A percentile compares a stretch with the other conserved stretches of the same genome.
phyloP scores from a whole-genome alignment of 2,113 vertebrate genomes.

The Etheostoma spectabile region DNA sequence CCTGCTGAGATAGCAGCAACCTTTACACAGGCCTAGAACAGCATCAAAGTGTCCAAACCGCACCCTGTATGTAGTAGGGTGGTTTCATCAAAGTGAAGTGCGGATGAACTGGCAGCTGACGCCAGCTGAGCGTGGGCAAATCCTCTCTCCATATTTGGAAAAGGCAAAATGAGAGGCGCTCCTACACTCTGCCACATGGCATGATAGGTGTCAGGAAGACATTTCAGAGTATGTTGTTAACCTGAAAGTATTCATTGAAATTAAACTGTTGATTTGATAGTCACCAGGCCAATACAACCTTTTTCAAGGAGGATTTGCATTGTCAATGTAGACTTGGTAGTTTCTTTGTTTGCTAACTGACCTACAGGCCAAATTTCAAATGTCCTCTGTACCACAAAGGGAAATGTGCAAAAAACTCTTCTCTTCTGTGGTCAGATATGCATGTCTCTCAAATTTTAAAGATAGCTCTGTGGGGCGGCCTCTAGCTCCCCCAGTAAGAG shows the following conservation, averaged over 20 bases:
- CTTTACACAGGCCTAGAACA: not conserved
- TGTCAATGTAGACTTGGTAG: not conserved
- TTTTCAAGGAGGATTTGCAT: not conserved
- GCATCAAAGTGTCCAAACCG: not conserved
- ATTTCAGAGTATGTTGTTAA: not conserved
- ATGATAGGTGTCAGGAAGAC: not conserved
- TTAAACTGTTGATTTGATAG: not conserved
- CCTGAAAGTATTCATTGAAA: not conserved
- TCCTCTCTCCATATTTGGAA: slow-evolving; percentile 39
- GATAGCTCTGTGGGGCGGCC: not conserved
- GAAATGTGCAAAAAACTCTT: not conserved
- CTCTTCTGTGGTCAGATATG: not conserved
- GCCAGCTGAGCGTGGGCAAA: not conserved
- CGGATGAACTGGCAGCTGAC: slow-evolving; percentile 15
- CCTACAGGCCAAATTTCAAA: not conserved
- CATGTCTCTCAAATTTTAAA: not conserved
- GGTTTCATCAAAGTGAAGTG: not conserved
- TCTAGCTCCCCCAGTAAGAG: no score
- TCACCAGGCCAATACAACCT: not conserved
- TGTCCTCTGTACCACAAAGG: not conserved
- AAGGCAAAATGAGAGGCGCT: not conserved
- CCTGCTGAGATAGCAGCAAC: not conserved
- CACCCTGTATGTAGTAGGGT: not conserved
- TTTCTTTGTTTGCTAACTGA: not conserved
- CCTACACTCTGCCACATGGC: not conserved